Evolutionary conservation across 2,888 invertebrate genomes (phyloP), one percentile per base, ranked within the genome.

Genomic region (Cenopis cana): DNA sequence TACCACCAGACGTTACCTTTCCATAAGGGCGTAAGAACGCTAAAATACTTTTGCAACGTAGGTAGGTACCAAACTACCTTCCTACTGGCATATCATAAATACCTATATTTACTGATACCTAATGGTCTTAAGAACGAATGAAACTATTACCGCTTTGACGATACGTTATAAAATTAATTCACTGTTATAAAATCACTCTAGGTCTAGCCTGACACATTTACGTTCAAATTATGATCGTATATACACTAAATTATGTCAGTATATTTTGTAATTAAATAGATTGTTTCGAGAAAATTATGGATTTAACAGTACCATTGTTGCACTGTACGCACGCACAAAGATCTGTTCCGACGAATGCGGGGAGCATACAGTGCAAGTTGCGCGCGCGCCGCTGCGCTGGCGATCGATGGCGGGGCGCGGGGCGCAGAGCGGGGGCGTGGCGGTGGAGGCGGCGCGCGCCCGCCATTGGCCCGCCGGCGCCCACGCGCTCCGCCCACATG

Each of bases 401-500:
- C 70, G 74, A 76, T 69, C 73, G 75, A 69, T 77, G 75, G 75
- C 78, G 78, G 81, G 78, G 79, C 76, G 78, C 76, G 79, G 76
- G 75, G 74, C 66, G 62, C 69, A 78, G 77, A 78, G 75, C 68
- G 74, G 76, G 75, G 83, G 77, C 77, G 82, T 81, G 82, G 74
- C 79, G 77, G 76, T 52, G 74, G 73, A 74, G 81, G 82, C 83
- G 83, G 82, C 79, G 78, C 83, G 85, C 79, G 82, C 76, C 81
- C 74, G 81, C 80, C 79, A 85, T 85, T 85, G 83, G 86, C 80
- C 76, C 74, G 64, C 60, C 74, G 77, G 74, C 73, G 73, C 68
- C 49, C 68, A 74, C 73, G 79, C 81, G 85, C 81, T 79, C 82
- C 82, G 82, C 85, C 86, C 81, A 77, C 82, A 77, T 80, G 76